A percentile compares a stretch with the other conserved stretches of the same genome.
These are phyloP conservation scores for Hoplodrina blanda DNA, from an alignment of 2,888 invertebrate genomes.

Conservation along the genomic window DNA sequence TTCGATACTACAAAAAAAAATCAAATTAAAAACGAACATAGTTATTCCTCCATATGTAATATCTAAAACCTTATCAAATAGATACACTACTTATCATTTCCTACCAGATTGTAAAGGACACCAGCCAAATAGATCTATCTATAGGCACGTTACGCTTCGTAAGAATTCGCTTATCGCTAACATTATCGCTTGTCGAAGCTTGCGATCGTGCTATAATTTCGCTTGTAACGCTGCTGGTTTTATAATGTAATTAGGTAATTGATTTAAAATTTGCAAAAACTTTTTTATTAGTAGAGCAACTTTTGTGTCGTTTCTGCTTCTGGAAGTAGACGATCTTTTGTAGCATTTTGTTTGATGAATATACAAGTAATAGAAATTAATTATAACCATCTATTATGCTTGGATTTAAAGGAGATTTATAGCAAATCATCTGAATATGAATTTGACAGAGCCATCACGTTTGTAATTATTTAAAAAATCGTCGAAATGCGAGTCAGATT, in stretches of 20 bases:
- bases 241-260: constrained; percentile 12
- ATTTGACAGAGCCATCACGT: not conserved
- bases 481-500: no score
- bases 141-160: constrained; percentile 37
- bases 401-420: not conserved
- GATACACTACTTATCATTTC: constrained; percentile 32
- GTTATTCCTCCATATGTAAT: not conserved
- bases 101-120: constrained; percentile 39
- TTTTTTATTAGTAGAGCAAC: not conserved
- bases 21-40: no score
- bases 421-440: not conserved
- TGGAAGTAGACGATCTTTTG: not conserved
- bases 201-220: constrained; percentile 62
- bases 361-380: not conserved
- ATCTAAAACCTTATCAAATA: constrained; percentile 25
- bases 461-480: not conserved
- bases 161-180: constrained; percentile 57
- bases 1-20: no score
- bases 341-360: not conserved
- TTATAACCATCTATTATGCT: not conserved
- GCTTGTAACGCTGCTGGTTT: constrained; percentile 56
- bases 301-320: not conserved
- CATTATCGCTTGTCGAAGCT: constrained; percentile 53
- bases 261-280: not conserved
- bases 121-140: constrained; percentile 29